Evolutionary conservation across 2,113 vertebrate genomes (phyloP).

Genomic region (Sturnira hondurensis): DNA sequence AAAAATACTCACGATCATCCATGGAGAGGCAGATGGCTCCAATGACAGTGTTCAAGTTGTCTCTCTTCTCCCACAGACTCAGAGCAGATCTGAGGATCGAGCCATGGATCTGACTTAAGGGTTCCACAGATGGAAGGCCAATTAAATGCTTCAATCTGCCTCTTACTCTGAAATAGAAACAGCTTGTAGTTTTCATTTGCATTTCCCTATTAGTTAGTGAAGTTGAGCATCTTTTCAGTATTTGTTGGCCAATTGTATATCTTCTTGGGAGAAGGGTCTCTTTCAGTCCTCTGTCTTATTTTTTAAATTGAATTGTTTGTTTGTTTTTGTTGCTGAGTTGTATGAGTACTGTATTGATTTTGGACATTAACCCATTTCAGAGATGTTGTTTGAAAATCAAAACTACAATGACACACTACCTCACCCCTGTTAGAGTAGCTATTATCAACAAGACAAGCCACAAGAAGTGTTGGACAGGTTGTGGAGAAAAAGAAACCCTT

Average conservation of each 20-base stretch:
- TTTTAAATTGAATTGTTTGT: not conserved
- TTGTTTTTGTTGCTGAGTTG: not conserved
- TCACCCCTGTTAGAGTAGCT: not conserved
- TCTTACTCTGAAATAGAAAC: not conserved
- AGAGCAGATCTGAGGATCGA: not conserved
- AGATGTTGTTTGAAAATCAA: not conserved
- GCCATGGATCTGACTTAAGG: not conserved
- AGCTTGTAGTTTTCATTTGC: not conserved
- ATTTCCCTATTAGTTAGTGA: not conserved
- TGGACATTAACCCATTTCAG: not conserved
- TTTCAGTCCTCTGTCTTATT: not conserved
- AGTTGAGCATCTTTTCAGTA: too few relatives aligned
- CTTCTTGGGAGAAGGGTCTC: too few relatives aligned
- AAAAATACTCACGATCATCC: not conserved
- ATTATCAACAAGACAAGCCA: too few relatives aligned
- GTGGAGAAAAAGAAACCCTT: too few relatives aligned
- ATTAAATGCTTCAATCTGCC: not conserved
- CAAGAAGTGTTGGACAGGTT: too few relatives aligned
- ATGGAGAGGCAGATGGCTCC: not conserved
- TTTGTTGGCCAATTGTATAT: too few relatives aligned
- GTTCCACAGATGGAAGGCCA: not conserved
- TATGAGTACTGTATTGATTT: not conserved
- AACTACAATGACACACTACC: not conserved
- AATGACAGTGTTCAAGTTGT: not conserved
- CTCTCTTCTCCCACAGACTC: not conserved